Conservation (phyloP, 1,140 invertebrate genomes). For the Monochamus saltuarius region DNA sequence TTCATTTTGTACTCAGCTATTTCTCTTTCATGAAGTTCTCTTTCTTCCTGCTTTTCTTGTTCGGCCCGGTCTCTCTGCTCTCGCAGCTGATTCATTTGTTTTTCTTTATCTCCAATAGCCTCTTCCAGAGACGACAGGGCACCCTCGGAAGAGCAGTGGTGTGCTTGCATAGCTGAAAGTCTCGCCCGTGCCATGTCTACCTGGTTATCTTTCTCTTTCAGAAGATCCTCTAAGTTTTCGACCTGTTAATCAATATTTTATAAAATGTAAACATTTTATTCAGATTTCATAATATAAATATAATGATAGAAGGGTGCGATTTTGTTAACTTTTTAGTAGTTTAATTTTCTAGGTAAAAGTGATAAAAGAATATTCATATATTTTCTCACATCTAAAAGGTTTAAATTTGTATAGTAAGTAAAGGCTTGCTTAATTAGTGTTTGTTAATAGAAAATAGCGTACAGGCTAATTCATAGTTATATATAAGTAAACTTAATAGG, state of each 20-base stretch:
- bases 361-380: too few relatives aligned
- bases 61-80: slow-evolving; percentile 82
- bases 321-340: too few relatives aligned
- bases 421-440: too few relatives aligned
- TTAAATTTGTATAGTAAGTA: too few relatives aligned
- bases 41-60: slow-evolving; percentile 93
- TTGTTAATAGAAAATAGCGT: too few relatives aligned
- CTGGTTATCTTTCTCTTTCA: slow-evolving; percentile 98
- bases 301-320: background rate
- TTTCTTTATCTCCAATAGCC: slow-evolving; percentile 94
- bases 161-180: slow-evolving; percentile 86
- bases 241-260: slow-evolving; percentile 63
- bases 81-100: slow-evolving; percentile 86
- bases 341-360: too few relatives aligned
- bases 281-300: background rate
- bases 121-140: slow-evolving; percentile 91
- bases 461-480: too few relatives aligned
- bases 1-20: slow-evolving; percentile 95
- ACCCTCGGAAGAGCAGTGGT: slow-evolving; percentile 89
- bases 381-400: too few relatives aligned
- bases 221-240: slow-evolving; percentile 93
- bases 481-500: too few relatives aligned
- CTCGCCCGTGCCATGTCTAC: slow-evolving; percentile 91
- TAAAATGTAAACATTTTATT: background rate
- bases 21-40: slow-evolving; percentile 90